Evolutionary conservation across 2,797 vertebrate genomes (phyloP), one percentile per base, ranked within the genome.

Genomic region (Urocyon cinereoargenteus): DNA sequence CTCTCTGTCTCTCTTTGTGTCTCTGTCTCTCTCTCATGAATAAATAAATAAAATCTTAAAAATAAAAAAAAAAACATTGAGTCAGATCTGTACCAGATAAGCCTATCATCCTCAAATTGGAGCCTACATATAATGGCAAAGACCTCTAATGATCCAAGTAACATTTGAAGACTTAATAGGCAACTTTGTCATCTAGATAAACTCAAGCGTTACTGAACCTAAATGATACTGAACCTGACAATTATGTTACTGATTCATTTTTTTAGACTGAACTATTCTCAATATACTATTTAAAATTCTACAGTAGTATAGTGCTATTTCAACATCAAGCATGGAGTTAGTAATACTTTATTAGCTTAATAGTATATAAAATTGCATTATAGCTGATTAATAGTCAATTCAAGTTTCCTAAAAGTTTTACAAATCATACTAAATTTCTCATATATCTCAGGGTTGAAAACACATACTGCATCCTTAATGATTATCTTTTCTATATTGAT

Each of bases 131-230:
- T 73, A 94, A 97, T 55, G 61, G 89, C 92, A 93, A 92, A 97
- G 96, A 98, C 93, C 66, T 77, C 66, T 96, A 86, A 73, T 87
- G 89, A 96, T 68, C n/a, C n/a, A 90, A 49, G 13, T 40, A 92
- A 95, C 28, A 93, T 53, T 21, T 94, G 89, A 97, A 75, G 95
- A 97, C 97, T 96, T 96, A 94, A 93, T 96, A 84, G 86, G 26
- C 26, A 85, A 77, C 53, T 90, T 84, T 66, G 3, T 53, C 82
- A 97, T 93, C 85, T 40, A 89, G 49, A 66, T n/a, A 78, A 24
- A 91, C 40, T 81, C 92, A n/a, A 92, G 77, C 92, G 75, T 91
- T 94, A 92, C 24, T 91, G 31, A 40, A 75, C 97, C 64, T 97
- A 92, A 95, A 86, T 96, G 40, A 88, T 88, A 93, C 55, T 97